Evolutionary conservation across 2,113 vertebrate species (phyloP), one percentile per base, ranked within the genome.

Genomic region (Dunckerocampus dactyliophorus): DNA sequence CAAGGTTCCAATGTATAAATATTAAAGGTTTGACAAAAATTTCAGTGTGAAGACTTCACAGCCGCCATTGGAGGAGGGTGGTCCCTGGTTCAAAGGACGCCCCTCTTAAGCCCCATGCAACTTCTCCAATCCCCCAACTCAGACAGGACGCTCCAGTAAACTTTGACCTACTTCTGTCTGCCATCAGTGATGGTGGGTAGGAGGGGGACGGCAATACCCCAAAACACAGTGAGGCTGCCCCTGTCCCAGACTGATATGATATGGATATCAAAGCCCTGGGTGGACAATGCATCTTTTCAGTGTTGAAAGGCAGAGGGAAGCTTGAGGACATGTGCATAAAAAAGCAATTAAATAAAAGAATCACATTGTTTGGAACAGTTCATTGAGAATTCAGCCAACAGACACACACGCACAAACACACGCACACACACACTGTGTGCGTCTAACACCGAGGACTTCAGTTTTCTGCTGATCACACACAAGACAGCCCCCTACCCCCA

Each of bases 101-200:
- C 76, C 54, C 54, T 63, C 54, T 65, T 54, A 65, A 61, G 47
- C 63, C 70, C 46, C 37, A 43, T 58, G 22, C 57, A 59, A 70
- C 56, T 61, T 63, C 75, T 47, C 19, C 55, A 72, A 47, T 67
- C 79, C 62, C 68, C 56, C 77, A 64, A 64, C 73, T 78, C 79
- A 85, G 83, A 89, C 84, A 71, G 72, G 74, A 87, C 69, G 79
- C 87, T 85, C 69, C 66, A 80, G 55, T 89, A 82, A 85, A 88
- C 86, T 88, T 88, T 87, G 84, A 89, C 87, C 86, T 80, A 88
- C 71, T 89, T 88, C 61, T 71, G 66, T 74, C 63, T 50, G 46
- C 46, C 48, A 63, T 67, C 34, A 59, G 77, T 73, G 74, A 77
- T 63, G 52, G 19, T 20, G 19, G 42, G 62, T 13, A n/a, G 50